Conservation (phyloP, 2,888 invertebrate genomes). For the Ennomos quercinarius region DNA sequence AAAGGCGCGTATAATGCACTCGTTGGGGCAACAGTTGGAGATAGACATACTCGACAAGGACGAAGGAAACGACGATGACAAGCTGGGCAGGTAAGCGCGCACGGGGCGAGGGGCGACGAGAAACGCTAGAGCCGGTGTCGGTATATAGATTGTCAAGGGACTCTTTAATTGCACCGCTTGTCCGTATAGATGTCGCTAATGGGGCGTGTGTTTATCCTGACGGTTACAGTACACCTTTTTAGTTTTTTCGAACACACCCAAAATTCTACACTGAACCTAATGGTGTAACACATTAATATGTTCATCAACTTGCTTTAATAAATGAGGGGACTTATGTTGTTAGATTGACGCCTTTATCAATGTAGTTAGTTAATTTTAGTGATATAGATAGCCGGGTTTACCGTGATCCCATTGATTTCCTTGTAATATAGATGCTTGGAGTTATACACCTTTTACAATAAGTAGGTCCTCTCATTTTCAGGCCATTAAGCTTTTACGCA, state of each 20-base stretch:
- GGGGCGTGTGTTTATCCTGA: constrained; percentile 17
- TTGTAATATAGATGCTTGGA: background rate
- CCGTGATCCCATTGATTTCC: too few relatives aligned
- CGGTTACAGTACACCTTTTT: constrained; percentile 11
- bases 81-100: constrained; percentile 92
- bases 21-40: constrained; percentile 90
- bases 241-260: background rate
- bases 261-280: constrained; percentile 21
- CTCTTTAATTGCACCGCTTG: constrained; percentile 20
- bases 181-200: constrained; percentile 20
- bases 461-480: constrained; percentile 31
- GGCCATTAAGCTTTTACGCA: constrained; percentile 36
- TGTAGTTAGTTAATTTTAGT: too few relatives aligned
- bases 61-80: constrained; percentile 93
- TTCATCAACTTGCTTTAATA: constrained; percentile 9
- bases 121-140: constrained; percentile 37
- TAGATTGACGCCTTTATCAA: background rate
- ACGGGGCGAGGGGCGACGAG: constrained; percentile 38
- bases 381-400: too few relatives aligned
- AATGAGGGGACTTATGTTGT: constrained; percentile 23
- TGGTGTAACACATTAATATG: constrained; percentile 1
- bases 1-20: constrained; percentile 85
- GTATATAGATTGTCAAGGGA: constrained; percentile 10
- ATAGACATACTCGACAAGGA: constrained; percentile 95
- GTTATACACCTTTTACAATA: background rate